Percentiles rank a stretch among this genome's conserved stretches.
phyloP scores from a whole-genome alignment of 2,797 vertebrate genomes.

The Sylvilagus floridanus region DNA sequence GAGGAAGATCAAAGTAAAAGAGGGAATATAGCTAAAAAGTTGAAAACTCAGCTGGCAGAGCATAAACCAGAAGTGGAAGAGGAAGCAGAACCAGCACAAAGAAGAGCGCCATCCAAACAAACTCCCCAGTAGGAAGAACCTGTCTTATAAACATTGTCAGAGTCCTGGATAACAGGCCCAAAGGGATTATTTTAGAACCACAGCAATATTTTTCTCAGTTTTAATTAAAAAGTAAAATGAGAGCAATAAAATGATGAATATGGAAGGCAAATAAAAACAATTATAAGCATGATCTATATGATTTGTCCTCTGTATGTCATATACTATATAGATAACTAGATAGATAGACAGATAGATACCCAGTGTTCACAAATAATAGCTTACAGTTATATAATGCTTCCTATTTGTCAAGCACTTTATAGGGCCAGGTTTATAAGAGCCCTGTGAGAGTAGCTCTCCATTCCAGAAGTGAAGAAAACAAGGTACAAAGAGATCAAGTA shows the following conservation, averaged over 20 bases:
- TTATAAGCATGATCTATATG: background rate
- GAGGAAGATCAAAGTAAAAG: background rate
- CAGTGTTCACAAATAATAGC: background rate
- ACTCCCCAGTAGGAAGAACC: background rate
- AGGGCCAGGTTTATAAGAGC: background rate
- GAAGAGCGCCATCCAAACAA: background rate
- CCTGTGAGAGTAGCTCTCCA: background rate
- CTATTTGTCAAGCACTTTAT: background rate
- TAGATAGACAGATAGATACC: background rate
- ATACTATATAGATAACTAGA: too few relatives aligned
- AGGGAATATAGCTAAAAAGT: background rate
- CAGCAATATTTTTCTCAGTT: background rate
- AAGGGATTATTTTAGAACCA: constrained; percentile 1
- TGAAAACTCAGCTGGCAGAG: background rate
- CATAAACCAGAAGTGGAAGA: background rate
- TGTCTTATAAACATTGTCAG: background rate
- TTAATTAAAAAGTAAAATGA: background rate
- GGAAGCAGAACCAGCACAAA: background rate
- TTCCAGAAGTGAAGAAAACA: background rate
- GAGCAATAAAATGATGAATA: background rate
- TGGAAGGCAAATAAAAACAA: background rate
- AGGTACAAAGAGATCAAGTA: background rate
- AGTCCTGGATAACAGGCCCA: background rate
- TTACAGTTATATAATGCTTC: background rate
- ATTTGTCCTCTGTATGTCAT: background rate